Conservation (phyloP, 2,888 invertebrate genomes). For the Tethea ocularis region DNA sequence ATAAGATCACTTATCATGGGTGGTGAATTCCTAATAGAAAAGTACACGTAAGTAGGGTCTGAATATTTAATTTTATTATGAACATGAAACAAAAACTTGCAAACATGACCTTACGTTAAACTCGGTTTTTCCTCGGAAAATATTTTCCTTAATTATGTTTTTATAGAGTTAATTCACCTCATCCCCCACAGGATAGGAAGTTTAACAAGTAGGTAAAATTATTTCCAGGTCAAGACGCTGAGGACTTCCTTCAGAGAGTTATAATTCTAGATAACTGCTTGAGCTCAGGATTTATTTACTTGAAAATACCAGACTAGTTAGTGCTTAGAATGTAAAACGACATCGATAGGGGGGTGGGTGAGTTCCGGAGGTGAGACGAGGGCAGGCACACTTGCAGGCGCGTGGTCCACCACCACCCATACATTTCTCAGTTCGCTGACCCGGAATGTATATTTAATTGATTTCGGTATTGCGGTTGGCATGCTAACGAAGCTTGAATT, state of each 20-base stretch:
- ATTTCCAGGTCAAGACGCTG: conserved; percentile 9
- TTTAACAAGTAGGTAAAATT: conserved; percentile 8
- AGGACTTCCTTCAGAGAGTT: conserved; percentile 5
- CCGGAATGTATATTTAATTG: conserved; percentile 73
- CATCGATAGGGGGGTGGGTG: not conserved
- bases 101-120: not conserved
- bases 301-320: not conserved
- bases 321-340: conserved; percentile 3
- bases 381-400: conserved; percentile 9
- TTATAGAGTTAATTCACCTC: not conserved
- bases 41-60: not conserved
- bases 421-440: conserved; percentile 70
- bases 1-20: too few species aligned
- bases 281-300: not conserved
- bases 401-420: conserved; percentile 41
- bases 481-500: conserved; percentile 53
- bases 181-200: conserved; percentile 6
- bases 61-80: not conserved
- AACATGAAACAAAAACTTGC: not conserved
- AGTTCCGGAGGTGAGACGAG: not conserved
- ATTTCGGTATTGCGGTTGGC: conserved; percentile 62
- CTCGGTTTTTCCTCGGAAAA: not conserved
- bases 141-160: not conserved
- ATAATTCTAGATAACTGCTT: conserved; percentile 4
- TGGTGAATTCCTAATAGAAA: not conserved